phyloP scores from a whole-genome alignment of 35 echinoderm and acorn worm species.

The Diadema setosum region DNA sequence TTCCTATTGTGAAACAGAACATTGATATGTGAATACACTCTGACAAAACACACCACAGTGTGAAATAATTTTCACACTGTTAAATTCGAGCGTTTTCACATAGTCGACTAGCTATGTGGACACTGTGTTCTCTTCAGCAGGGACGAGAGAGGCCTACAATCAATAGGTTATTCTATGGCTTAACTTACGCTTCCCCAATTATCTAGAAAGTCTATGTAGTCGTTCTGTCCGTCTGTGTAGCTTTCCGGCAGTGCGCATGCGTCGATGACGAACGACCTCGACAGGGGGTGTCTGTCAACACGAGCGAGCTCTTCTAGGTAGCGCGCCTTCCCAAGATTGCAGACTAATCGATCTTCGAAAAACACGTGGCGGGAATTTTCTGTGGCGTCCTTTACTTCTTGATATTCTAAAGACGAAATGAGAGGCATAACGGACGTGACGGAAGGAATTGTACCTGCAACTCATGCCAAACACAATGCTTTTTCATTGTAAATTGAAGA shows the following conservation, averaged over 20 bases:
- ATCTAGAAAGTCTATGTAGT: conserved; percentile 39
- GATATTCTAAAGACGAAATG: not conserved
- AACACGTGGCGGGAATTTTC: conserved; percentile 4
- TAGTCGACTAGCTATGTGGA: not conserved
- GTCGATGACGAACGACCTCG: conserved; percentile 23
- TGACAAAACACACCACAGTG: too few species aligned
- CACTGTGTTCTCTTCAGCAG: not conserved
- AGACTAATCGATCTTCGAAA: conserved; percentile 15
- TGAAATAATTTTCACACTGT: too few species aligned
- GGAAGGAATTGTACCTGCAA: too few species aligned
- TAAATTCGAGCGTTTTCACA: too few species aligned
- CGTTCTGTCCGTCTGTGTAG: not conserved
- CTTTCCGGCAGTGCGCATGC: conserved; percentile 26
- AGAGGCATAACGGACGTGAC: too few species aligned
- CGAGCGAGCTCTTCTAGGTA: conserved; percentile 24
- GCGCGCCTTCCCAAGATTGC: conserved; percentile 27
- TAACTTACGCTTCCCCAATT: conserved; percentile 54
- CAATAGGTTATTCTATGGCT: too few species aligned
- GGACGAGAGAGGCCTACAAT: too few species aligned
- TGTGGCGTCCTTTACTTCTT: not conserved
- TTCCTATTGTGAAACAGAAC: too few species aligned
- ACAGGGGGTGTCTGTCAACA: conserved; percentile 22
- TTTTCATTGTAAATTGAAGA: too few species aligned
- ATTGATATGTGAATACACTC: too few species aligned
- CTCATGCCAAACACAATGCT: too few species aligned